Evolutionary conservation across 2,113 vertebrate species (phyloP).

Genomic region (Mirounga angustirostris): DNA sequence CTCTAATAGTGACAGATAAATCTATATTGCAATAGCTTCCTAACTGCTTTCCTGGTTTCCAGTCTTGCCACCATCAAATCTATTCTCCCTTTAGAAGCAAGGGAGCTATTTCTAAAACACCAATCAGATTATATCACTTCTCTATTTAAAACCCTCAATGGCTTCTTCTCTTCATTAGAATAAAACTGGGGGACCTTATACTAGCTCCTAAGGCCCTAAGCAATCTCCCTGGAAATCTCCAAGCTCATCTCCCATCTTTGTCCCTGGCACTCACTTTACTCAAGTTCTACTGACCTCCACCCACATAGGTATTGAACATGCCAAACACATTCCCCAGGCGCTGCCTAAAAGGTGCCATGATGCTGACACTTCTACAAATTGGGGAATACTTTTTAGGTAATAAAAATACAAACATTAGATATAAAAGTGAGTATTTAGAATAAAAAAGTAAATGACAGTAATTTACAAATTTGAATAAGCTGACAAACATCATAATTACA

Average conservation of each 20-base stretch:
- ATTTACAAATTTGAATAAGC: conserved; percentile 10
- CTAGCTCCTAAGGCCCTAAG: neutral
- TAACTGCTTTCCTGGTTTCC: neutral
- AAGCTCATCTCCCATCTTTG: neutral
- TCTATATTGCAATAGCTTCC: neutral
- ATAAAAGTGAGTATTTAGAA: neutral
- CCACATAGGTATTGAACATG: neutral
- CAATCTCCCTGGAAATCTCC: neutral
- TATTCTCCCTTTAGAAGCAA: neutral
- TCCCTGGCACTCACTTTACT: neutral
- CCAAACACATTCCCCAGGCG: neutral
- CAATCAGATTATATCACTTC: neutral
- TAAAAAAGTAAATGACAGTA: conserved; percentile 6
- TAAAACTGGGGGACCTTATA: neutral
- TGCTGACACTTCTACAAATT: neutral
- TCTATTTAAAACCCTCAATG: neutral
- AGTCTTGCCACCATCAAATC: neutral
- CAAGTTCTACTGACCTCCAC: neutral
- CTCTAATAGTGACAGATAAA: neutral
- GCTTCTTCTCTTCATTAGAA: neutral
- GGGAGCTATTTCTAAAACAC: neutral
- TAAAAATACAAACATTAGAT: neutral
- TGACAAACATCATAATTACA: neutral
- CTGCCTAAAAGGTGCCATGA: neutral
- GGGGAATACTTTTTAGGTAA: neutral